These are phyloP conservation scores for Neosilurus mollespiculum DNA, from an alignment of 2,797 vertebrate genomes.

Conservation along the genomic window DNA sequence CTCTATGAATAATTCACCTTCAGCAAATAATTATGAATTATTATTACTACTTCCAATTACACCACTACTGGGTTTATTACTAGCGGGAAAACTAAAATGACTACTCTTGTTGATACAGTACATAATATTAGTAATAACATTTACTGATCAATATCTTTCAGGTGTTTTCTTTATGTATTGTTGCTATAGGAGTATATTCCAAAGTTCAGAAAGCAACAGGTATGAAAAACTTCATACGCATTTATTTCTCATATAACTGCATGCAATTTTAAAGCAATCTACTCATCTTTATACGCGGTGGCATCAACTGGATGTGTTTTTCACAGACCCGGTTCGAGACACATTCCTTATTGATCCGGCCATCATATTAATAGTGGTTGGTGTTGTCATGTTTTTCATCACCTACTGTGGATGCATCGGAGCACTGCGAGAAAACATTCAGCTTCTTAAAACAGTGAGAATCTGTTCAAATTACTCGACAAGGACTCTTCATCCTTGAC, in stretches of 20 bases:
- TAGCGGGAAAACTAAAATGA: neutral
- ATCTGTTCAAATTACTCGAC: neutral
- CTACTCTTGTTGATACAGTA: neutral
- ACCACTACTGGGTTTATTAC: neutral
- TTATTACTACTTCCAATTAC: neutral
- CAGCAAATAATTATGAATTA: too few relatives aligned
- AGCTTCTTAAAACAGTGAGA: slow-evolving; percentile 74
- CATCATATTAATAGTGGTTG: slow-evolving; percentile 77
- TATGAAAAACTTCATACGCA: slow-evolving; percentile 43
- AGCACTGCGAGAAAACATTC: slow-evolving; percentile 77
- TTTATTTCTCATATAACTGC: neutral
- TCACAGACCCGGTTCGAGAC: slow-evolving; percentile 74
- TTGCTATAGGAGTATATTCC: slow-evolving; percentile 77
- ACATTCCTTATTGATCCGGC: slow-evolving; percentile 78
- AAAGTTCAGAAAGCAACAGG: slow-evolving; percentile 79
- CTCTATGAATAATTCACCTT: too few relatives aligned
- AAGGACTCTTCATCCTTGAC: neutral
- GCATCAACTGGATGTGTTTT: neutral
- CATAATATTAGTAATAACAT: neutral
- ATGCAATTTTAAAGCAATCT: neutral
- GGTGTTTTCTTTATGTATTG: slow-evolving; percentile 68
- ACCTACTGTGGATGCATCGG: slow-evolving; percentile 80
- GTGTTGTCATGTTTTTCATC: slow-evolving; percentile 83
- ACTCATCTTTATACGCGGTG: neutral
- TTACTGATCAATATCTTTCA: slow-evolving; percentile 47